Evolutionary conservation across 2,113 vertebrate species (phyloP).

Genomic region (Cercocebus atys): DNA sequence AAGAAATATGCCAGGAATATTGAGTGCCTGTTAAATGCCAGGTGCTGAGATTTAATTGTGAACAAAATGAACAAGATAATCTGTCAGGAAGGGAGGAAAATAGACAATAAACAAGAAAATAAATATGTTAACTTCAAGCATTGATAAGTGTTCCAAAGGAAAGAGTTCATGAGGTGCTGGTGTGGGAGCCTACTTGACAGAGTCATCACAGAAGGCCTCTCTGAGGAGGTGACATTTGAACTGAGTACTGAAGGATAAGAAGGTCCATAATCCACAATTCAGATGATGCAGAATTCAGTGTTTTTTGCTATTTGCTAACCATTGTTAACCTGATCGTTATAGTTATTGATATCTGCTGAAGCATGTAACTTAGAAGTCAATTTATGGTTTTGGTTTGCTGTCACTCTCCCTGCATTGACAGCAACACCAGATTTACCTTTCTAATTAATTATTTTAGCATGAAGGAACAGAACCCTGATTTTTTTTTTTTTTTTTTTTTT

Average conservation of each 20-base stretch:
- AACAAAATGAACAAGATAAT: neutral
- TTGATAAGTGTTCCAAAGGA: neutral
- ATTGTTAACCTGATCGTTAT: neutral
- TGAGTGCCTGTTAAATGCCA: neutral
- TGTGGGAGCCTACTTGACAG: neutral
- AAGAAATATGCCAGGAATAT: neutral
- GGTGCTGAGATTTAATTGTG: conserved; percentile 22
- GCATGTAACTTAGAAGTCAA: conserved; percentile 17
- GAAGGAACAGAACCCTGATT: neutral
- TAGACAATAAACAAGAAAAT: conserved; percentile 18
- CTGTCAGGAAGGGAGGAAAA: neutral
- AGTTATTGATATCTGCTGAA: conserved; percentile 20
- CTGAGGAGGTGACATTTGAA: neutral
- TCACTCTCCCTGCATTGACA: neutral
- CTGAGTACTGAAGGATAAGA: neutral
- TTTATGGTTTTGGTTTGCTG: neutral
- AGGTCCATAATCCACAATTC: neutral
- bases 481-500: neutral
- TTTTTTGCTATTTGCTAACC: neutral
- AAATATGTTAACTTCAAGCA: conserved; percentile 17
- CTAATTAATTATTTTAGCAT: conserved; percentile 27
- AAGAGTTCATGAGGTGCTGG: neutral
- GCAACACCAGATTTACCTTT: neutral
- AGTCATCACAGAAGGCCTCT: neutral
- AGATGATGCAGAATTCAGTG: neutral